A percentile compares a stretch with the other conserved stretches of the same genome.
Evolutionary conservation across 2,888 invertebrate genomes (phyloP).

Genomic region (Athetis lepigone): DNA sequence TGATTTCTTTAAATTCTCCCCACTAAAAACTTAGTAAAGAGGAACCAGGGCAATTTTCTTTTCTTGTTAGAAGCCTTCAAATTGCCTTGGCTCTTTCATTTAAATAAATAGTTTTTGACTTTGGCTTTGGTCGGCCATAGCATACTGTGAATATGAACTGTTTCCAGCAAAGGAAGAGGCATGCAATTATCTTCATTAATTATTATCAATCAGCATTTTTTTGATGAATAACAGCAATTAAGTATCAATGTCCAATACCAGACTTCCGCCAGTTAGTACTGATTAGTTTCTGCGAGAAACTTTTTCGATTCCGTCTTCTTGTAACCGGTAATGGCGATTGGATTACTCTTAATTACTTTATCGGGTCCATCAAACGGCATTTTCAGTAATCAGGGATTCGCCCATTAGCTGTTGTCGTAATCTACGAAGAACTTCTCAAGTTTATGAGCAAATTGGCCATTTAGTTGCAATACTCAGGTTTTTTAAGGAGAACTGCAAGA

Average conservation of each 20-base stretch:
- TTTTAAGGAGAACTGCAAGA: not conserved
- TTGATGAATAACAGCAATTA: conserved; percentile 9
- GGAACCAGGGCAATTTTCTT: too few species aligned
- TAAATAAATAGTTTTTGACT: too few species aligned
- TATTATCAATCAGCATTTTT: not conserved
- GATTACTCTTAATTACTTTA: conserved; percentile 49
- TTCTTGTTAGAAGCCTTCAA: too few species aligned
- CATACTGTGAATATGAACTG: too few species aligned
- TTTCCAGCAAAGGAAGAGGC: too few species aligned
- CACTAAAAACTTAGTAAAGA: too few species aligned
- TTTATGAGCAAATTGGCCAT: not conserved
- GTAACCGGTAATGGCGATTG: conserved; percentile 24
- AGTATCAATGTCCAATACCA: conserved; percentile 14
- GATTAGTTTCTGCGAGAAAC: conserved; percentile 18
- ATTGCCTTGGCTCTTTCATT: too few species aligned
- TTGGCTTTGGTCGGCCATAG: too few species aligned
- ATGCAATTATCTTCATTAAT: not conserved
- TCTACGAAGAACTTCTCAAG: not conserved
- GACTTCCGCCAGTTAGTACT: conserved; percentile 5
- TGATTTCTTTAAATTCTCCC: too few species aligned
- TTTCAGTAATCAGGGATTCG: conserved; percentile 29
- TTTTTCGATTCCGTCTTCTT: conserved; percentile 27
- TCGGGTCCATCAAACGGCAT: conserved; percentile 27
- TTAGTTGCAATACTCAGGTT: not conserved
- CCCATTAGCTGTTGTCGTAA: conserved; percentile 1